Base-by-base conservation (phyloP, 2,113 vertebrate species). In the Dendrocopos noguchii region DNA sequence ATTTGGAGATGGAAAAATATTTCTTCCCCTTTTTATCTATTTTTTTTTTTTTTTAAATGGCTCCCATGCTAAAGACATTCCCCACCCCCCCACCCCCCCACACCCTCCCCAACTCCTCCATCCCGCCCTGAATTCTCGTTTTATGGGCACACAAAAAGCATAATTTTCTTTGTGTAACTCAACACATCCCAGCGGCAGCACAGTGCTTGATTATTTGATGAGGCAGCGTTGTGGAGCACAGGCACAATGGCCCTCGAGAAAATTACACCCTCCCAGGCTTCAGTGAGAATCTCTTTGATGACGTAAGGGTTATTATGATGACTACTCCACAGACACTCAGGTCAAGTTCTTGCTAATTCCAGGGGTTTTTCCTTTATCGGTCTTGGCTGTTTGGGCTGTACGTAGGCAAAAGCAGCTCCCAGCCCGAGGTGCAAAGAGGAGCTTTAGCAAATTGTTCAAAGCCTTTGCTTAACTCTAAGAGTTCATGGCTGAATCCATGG, bases 101-200 rank as follows among this genome's bases (percentile, higher is more conserved):
- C 47, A 10, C 21, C 21, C 11, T 22, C 21, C 50, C 50, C 50
- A 24, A 44, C 42, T 44, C 42, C 14, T 44, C 42, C 14, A 44
- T 15, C 42, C 78, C 74, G 88, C 92, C 87, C 96, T 84, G 91
- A 97, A 97, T 95, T 93, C 91, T 91, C 17, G 15, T 95, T 96
- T 97, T 97, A 94, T 93, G 96, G 95, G 95, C 93, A 95, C 29
- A 85, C 77, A 96, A 84, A 96, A 96, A 96, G 95, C 91, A 84
- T 75, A 31, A 91, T 95, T 94, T 94, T 96, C 95, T 97, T 95
- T 96, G 80, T 88, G 92, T 90, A 96, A 90, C 87, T 86, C 94
- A 96, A 97, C 97, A 97, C 91, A 88, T 97, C 96, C 94, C 68
- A 59, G 80, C 12, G 56, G 96, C 95, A 92, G 93, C 91, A 87